Conservation (phyloP, 2,797 vertebrate genomes). For the Varecia variegata region DNA sequence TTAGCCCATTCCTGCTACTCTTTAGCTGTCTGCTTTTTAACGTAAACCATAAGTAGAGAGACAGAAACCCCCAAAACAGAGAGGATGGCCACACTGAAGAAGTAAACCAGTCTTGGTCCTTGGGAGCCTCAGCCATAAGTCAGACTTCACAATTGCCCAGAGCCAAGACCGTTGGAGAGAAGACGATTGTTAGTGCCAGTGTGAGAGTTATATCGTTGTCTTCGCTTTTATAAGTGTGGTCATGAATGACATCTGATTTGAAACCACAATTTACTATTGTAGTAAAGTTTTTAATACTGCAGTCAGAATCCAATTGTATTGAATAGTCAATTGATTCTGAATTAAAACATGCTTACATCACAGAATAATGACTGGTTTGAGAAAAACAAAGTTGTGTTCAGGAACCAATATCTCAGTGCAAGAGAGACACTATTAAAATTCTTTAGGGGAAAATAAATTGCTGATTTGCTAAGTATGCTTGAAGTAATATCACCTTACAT, state of each 20-base stretch:
- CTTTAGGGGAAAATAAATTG: background rate
- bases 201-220: accelerated
- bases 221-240: background rate
- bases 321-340: conserved; percentile 66
- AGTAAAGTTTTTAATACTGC: conserved; percentile 74
- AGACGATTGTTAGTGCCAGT: background rate
- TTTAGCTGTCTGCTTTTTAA: background rate
- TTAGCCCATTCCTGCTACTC: background rate
- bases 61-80: background rate
- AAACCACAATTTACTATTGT: conserved; percentile 67
- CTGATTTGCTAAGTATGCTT: background rate
- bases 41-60: accelerated
- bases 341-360: conserved; percentile 62
- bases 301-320: conserved; percentile 70
- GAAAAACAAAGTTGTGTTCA: conserved; percentile 24
- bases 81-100: accelerated
- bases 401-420: background rate
- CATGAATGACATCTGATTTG: conserved; percentile 48
- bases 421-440: background rate
- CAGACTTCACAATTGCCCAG: background rate
- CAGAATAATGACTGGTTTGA: conserved; percentile 34
- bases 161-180: background rate
- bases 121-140: background rate
- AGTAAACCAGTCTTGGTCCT: background rate
- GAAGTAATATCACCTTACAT: background rate